Evolutionary conservation across 1,140 invertebrate genomes (phyloP).

Genomic region (Euborellia annulipes): DNA sequence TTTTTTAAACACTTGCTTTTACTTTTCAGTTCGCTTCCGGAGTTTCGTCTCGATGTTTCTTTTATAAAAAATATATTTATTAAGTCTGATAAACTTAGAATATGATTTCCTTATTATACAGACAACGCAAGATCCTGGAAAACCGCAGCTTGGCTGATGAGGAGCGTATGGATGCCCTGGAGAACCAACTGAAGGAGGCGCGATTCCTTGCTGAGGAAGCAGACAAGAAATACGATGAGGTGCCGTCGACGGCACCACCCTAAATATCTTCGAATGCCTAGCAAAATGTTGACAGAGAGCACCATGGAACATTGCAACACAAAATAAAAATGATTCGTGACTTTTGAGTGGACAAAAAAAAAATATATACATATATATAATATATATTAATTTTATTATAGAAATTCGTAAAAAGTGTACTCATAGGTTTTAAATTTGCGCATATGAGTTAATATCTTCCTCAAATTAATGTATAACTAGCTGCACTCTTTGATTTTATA

Average conservation of each 20-base stretch:
- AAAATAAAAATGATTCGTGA: no score
- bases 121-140: conserved; percentile 99
- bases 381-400: no score
- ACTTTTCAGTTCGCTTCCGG: background rate
- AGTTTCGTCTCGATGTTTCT: no score
- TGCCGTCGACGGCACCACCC: conserved; percentile 33
- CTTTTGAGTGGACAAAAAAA: background rate
- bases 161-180: conserved; percentile 97
- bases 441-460: no score
- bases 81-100: background rate
- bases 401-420: no score
- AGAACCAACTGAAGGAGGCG: conserved; percentile 98
- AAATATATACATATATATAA: background rate
- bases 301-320: conserved; percentile 1
- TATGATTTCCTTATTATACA: conserved; percentile 34
- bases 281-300: background rate
- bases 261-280: no score
- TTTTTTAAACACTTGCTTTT: background rate
- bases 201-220: conserved; percentile 99
- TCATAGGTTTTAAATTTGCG: no score
- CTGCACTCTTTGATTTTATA: no score
- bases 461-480: no score
- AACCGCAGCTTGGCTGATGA: conserved; percentile 99
- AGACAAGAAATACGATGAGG: conserved; percentile 99
- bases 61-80: no score